Evolutionary conservation across 2,888 invertebrate species (phyloP).

Genomic region (Nemurella pictetii): DNA sequence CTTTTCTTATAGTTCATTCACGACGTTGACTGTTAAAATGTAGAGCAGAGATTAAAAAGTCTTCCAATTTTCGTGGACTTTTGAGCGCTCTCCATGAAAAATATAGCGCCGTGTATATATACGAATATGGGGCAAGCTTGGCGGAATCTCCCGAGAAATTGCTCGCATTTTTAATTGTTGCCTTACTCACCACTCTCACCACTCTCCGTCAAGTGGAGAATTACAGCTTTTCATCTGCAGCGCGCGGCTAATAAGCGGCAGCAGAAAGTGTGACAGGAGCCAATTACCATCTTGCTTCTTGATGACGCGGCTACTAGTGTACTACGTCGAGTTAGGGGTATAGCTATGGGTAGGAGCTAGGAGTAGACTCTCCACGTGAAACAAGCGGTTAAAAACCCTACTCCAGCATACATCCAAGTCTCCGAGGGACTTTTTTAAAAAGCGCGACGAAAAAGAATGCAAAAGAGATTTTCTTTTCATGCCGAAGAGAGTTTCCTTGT

Average conservation of each 20-base stretch:
- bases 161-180: background rate
- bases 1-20: background rate
- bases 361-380: constrained; percentile 7
- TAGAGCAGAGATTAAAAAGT: background rate
- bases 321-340: too few species aligned
- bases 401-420: background rate
- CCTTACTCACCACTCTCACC: background rate
- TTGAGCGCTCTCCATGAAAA: background rate
- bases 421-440: background rate
- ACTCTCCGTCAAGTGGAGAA: background rate
- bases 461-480: constrained; percentile 21
- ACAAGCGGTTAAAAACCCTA: background rate
- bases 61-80: background rate
- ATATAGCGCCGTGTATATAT: background rate
- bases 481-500: constrained; percentile 12
- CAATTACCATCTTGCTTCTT: constrained; percentile 13
- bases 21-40: background rate
- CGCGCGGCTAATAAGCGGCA: background rate
- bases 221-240: background rate
- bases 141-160: background rate
- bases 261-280: constrained; percentile 14
- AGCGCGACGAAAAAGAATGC: background rate
- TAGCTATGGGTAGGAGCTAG: too few species aligned
- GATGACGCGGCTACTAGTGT: background rate
- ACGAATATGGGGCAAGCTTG: background rate